These are phyloP conservation scores for Eurystomus glaucurus DNA, from an alignment of 2,797 vertebrate species.

Conservation along the genomic window DNA sequence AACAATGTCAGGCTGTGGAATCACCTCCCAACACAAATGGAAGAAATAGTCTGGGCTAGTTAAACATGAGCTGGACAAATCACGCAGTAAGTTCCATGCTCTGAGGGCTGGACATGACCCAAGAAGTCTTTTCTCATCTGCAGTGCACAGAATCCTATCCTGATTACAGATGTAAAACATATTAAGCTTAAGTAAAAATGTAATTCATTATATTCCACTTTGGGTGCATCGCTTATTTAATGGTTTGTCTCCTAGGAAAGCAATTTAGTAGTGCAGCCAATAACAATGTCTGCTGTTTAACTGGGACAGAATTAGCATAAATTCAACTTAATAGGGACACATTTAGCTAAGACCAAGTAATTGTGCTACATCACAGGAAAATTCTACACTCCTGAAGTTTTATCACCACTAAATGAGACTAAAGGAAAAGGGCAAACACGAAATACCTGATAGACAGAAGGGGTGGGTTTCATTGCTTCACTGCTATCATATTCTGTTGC, in stretches of 20 bases:
- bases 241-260: constrained; percentile 57
- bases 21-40: not conserved
- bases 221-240: constrained; percentile 43
- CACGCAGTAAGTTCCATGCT: not conserved
- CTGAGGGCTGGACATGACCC: not conserved
- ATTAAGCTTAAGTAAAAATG: constrained; percentile 45
- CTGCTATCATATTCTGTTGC: not conserved
- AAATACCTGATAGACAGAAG: not conserved
- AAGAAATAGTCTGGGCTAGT: not conserved
- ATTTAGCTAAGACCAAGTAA: constrained; percentile 28
- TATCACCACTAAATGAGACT: not conserved
- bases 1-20: not conserved
- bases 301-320: constrained; percentile 70
- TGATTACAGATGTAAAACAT: constrained; percentile 29
- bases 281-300: constrained; percentile 49
- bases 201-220: constrained; percentile 44
- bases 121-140: not conserved
- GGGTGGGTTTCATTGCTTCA: not conserved
- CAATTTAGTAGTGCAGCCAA: constrained; percentile 44
- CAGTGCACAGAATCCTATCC: not conserved
- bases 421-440: not conserved
- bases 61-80: constrained; percentile 12
- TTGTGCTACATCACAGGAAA: constrained; percentile 23
- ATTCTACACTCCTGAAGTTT: not conserved
- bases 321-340: constrained; percentile 56